Percentiles rank a stretch among this genome's conserved stretches.
These are phyloP conservation scores for Pocillopora verrucosa DNA, from an alignment of 64 coral and sea anemone species.

Conservation along the genomic window DNA sequence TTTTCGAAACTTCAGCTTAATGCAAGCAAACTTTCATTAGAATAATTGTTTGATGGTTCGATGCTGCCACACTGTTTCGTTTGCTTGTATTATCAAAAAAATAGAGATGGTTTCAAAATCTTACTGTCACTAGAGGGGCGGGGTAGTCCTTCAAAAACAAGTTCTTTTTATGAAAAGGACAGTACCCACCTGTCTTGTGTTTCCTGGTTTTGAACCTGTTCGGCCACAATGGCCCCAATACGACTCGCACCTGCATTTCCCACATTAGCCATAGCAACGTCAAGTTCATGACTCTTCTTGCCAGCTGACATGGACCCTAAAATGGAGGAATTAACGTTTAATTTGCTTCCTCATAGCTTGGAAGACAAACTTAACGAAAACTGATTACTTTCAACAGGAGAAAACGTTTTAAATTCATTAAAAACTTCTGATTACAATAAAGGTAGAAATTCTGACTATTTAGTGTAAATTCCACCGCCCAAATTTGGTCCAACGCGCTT, in stretches of 20 bases:
- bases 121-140: no score
- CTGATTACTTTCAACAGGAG: not conserved
- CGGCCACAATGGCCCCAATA: conserved; percentile 39
- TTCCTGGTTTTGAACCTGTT: conserved; percentile 43
- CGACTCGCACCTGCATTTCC: conserved; percentile 12
- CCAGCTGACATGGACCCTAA: not conserved
- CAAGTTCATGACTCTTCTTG: conserved; percentile 1
- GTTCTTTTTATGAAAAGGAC: not conserved
- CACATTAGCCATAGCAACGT: not conserved
- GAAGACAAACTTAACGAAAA: not conserved
- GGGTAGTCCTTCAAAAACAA: not conserved
- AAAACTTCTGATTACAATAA: no score
- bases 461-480: no score
- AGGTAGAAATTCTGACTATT: no score
- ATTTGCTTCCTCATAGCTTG: not conserved
- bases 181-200: not conserved
- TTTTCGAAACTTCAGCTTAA: no score
- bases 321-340: not conserved
- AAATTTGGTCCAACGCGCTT: no score
- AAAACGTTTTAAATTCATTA: no score
- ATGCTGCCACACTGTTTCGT: no score
- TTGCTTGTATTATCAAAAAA: no score
- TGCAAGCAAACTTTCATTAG: no score
- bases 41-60: no score
- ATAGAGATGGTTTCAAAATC: no score